A percentile compares a stretch with the other conserved stretches of the same genome.
Conservation (phyloP, 64 coral and sea anemone species). For the Montipora capricornis region DNA sequence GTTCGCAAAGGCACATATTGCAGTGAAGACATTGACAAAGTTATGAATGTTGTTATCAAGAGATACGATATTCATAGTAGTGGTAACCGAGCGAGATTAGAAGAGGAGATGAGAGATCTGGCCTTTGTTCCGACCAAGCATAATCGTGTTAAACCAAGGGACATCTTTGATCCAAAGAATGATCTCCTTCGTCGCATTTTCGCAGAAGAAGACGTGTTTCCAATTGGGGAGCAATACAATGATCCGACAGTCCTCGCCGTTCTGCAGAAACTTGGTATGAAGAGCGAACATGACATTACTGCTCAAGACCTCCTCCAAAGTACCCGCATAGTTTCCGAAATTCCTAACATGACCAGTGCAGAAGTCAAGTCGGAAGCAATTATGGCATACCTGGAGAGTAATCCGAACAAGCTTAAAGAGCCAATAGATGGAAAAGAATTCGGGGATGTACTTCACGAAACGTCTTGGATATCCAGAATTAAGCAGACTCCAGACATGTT, state of each 20-base stretch:
- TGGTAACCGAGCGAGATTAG: not conserved
- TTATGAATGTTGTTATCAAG: slow-evolving; percentile 68
- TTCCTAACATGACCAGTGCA: slow-evolving; percentile 19
- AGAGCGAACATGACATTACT: slow-evolving; percentile 32
- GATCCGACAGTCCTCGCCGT: slow-evolving; percentile 13
- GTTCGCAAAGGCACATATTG: slow-evolving; percentile 10
- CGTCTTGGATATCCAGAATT: slow-evolving; percentile 57
- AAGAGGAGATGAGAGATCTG: slow-evolving; percentile 17
- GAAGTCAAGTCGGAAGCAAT: slow-evolving; percentile 63
- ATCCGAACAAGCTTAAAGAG: slow-evolving; percentile 18
- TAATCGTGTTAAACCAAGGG: not conserved
- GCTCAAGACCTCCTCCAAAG: slow-evolving; percentile 61
- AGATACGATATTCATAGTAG: slow-evolving; percentile 39
- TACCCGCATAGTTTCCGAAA: slow-evolving; percentile 17
- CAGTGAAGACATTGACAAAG: slow-evolving; percentile 49
- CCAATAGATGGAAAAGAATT: not conserved
- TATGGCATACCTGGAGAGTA: slow-evolving; percentile 36
- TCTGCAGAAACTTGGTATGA: slow-evolving; percentile 61
- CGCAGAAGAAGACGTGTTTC: slow-evolving; percentile 55
- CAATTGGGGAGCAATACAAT: slow-evolving; percentile 4
- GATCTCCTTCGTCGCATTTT: not conserved
- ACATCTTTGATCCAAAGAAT: slow-evolving; percentile 50
- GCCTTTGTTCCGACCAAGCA: slow-evolving; percentile 12
- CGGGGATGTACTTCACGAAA: slow-evolving; percentile 8
- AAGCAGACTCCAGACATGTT: slow-evolving; percentile 51